These are phyloP conservation scores for Herminia tarsipennalis DNA, from an alignment of 2,888 invertebrate species.

Conservation along the genomic window DNA sequence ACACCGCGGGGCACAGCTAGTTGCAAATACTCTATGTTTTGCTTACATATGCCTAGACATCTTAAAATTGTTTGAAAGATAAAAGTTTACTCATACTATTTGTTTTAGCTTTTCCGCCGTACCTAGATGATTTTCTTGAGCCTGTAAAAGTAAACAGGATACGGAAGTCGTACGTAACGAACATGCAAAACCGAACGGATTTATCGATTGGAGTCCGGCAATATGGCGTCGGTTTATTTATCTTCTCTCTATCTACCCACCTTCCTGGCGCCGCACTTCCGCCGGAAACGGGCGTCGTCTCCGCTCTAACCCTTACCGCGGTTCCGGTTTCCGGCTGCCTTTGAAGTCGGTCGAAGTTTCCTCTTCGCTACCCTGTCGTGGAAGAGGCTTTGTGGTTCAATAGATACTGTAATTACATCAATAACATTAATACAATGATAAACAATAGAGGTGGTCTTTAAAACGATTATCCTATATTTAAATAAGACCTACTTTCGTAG, in stretches of 20 bases:
- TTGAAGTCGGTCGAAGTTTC: conserved; percentile 75
- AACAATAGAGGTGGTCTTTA: background rate
- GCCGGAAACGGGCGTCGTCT: conserved; percentile 82
- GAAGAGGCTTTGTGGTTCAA: conserved; percentile 60
- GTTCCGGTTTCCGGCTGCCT: conserved; percentile 82
- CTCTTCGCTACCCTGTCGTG: conserved; percentile 58
- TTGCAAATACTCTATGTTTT: no score
- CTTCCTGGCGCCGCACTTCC: conserved; percentile 83
- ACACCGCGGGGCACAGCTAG: no score
- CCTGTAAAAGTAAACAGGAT: conserved; percentile 72
- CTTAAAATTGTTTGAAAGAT: no score
- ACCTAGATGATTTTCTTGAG: background rate
- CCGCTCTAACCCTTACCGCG: conserved; percentile 83
- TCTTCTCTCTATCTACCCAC: conserved; percentile 71
- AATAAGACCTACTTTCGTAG: no score
- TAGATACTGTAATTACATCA: conserved; percentile 45
- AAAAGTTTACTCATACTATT: no score
- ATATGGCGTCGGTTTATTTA: conserved; percentile 82
- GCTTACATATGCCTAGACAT: no score
- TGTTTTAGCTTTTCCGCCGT: no score
- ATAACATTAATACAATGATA: conserved; percentile 10
- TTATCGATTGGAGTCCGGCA: conserved; percentile 80
- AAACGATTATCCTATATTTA: no score
- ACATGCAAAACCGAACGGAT: conserved; percentile 81
- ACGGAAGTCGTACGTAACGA: conserved; percentile 76